Evolutionary conservation across 2,888 invertebrate species (phyloP), one percentile per base, ranked within the genome.

Genomic region (Perizoma flavofasciatum): DNA sequence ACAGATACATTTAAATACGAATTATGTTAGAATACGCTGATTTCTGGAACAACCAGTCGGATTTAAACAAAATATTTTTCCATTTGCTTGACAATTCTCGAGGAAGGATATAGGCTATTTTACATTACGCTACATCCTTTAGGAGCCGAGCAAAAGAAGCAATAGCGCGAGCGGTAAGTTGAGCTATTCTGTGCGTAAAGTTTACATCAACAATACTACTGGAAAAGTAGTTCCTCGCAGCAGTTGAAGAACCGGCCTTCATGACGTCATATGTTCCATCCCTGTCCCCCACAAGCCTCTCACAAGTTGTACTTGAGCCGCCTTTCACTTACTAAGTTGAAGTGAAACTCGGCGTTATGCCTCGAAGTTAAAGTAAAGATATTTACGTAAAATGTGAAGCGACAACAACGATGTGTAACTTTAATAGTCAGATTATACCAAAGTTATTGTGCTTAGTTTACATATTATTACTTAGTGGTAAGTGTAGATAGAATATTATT

Each of bases 321-420:
- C 86, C 90, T 90, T 91, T 89, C 90, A 89, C 89, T 89, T 73
- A 57, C 67, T 55, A 63, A 65, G 61, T 59, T 65, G 59, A 62
- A 69, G 73, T 71, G 73, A 71, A 71, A 73, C 71, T 66, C 56
- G 59, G 57, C 55, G 55, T 45, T 54, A 63, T 64, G 66, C 59
- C 50, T 55, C 59, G 47, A 55, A 59, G 48, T 65, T 60, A 43
- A 62, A 59, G 32, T 52, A 43, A 53, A 39, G 51, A 52, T 61
- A 65, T 54, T 65, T 69, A 67, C 63, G 54, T 76, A 77, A 77
- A 83, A 81, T 83, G 79, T 74, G 70, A 78, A 70, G 53, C 66
- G 65, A 67, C 66, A 67, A 66, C 66, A 65, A 67, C 66, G 66
- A 66, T 70, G 63, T 66, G 44, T 61, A 59, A 52, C 64, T 40